Evolutionary conservation across 2,113 vertebrate genomes (phyloP).

Genomic region (Hydrolagus affinis): DNA sequence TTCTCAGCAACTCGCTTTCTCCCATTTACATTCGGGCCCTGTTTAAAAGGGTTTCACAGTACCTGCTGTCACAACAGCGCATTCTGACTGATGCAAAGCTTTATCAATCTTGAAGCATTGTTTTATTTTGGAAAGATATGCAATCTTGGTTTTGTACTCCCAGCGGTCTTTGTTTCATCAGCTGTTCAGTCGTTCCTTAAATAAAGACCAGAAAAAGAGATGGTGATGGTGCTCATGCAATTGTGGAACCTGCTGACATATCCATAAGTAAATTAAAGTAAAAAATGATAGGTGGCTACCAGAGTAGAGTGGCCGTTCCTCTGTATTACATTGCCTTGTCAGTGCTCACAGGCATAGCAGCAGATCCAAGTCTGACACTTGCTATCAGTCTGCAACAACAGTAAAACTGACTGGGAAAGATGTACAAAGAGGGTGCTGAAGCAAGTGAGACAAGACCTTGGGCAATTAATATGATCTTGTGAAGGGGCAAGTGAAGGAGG

Average conservation of each 20-base stretch:
- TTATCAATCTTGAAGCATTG: slow-evolving; percentile 19
- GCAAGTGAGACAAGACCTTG: not conserved
- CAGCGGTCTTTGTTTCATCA: slow-evolving; percentile 17
- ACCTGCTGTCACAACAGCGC: not conserved
- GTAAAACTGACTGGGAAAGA: not conserved
- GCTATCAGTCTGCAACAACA: not conserved
- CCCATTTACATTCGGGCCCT: not conserved
- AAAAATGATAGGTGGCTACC: not conserved
- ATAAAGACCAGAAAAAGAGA: slow-evolving; percentile 9
- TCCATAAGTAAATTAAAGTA: not conserved
- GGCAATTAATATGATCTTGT: too few species aligned
- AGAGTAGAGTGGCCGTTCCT: not conserved
- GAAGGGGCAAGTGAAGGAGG: too few species aligned
- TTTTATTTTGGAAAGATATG: slow-evolving; percentile 23
- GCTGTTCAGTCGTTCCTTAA: slow-evolving; percentile 16
- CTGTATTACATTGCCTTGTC: not conserved
- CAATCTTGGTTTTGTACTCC: slow-evolving; percentile 6
- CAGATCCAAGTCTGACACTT: not conserved
- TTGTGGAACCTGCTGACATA: slow-evolving; percentile 14
- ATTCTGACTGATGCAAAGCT: slow-evolving; percentile 19
- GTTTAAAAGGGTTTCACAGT: slow-evolving; percentile 8
- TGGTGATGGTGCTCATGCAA: slow-evolving; percentile 3
- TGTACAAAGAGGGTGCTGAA: not conserved
- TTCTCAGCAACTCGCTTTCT: not conserved
- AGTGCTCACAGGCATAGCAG: not conserved